These are phyloP conservation scores for Ptychadena robeensis DNA, from an alignment of 2,797 vertebrate genomes.

Conservation along the genomic window DNA sequence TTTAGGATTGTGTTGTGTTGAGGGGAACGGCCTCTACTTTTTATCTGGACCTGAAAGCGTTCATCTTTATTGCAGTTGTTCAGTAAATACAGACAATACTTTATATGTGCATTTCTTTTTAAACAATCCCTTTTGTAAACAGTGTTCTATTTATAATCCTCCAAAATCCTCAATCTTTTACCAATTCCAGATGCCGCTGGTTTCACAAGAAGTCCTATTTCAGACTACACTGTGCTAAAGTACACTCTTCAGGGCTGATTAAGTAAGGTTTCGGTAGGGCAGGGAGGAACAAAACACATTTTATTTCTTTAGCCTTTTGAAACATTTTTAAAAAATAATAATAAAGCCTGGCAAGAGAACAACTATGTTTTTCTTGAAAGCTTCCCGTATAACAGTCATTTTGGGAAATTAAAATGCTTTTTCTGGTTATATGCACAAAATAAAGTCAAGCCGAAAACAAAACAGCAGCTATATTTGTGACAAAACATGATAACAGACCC, in stretches of 20 bases:
- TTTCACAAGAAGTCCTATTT: not conserved
- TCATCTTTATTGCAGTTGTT: no score
- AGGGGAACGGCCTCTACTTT: no score
- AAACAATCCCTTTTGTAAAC: no score
- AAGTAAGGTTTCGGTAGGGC: constrained; percentile 10
- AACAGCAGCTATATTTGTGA: not conserved
- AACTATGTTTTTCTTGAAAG: constrained; percentile 11
- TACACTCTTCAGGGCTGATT: constrained; percentile 36
- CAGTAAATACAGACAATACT: not conserved
- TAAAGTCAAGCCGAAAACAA: not conserved
- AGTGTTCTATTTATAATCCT: not conserved
- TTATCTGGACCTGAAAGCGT: no score
- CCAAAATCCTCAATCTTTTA: not conserved
- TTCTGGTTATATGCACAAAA: not conserved
- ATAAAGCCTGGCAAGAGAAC: constrained; percentile 4
- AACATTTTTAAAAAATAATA: constrained; percentile 30
- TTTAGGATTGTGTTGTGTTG: no score
- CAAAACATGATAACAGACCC: not conserved
- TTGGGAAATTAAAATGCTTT: not conserved
- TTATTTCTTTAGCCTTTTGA: constrained; percentile 31
- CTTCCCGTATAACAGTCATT: not conserved
- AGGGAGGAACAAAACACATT: not conserved
- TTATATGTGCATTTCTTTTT: not conserved
- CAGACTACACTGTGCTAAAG: not conserved
- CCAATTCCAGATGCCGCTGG: not conserved